Evolutionary conservation across 1,140 invertebrate species (phyloP).

Genomic region (Limonius californicus): DNA sequence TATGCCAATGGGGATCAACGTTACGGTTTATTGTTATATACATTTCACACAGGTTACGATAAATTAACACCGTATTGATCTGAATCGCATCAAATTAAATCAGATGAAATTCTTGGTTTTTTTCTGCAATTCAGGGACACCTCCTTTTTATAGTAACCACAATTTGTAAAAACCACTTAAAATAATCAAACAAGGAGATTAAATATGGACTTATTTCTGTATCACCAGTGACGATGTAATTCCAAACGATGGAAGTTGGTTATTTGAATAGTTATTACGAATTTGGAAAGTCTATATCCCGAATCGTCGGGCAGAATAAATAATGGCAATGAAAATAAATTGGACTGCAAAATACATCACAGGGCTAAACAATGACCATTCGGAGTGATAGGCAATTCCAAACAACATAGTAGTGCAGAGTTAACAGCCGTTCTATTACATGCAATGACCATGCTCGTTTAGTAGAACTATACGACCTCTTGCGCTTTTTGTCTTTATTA

Average conservation of each 20-base stretch:
- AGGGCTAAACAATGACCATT: conserved; percentile 21
- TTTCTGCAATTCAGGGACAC: too few relatives aligned
- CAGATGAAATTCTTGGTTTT: not conserved
- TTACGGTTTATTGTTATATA: conserved; percentile 10
- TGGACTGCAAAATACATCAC: conserved; percentile 21
- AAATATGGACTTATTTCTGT: too few relatives aligned
- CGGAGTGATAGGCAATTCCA: conserved; percentile 24
- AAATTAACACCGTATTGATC: conserved; percentile 1
- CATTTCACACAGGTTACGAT: conserved; percentile 6
- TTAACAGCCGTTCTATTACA: conserved; percentile 26
- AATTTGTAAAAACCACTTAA: too few relatives aligned
- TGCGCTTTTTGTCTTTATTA: conserved; percentile 15
- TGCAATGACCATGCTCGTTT: conserved; percentile 19
- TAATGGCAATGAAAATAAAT: conserved; percentile 18
- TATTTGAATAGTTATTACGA: not conserved
- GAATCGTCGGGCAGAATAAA: not conserved
- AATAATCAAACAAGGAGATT: too few relatives aligned
- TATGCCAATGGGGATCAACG: conserved; percentile 13
- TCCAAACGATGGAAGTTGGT: too few relatives aligned
- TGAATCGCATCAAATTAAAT: not conserved
- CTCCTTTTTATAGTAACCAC: too few relatives aligned
- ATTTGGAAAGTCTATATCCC: not conserved
- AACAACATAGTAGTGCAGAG: conserved; percentile 21
- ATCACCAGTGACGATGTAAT: too few relatives aligned
- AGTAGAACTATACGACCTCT: conserved; percentile 1